phyloP scores from a whole-genome alignment of 2,888 invertebrate species.

The Drosophila vallismaia region DNA sequence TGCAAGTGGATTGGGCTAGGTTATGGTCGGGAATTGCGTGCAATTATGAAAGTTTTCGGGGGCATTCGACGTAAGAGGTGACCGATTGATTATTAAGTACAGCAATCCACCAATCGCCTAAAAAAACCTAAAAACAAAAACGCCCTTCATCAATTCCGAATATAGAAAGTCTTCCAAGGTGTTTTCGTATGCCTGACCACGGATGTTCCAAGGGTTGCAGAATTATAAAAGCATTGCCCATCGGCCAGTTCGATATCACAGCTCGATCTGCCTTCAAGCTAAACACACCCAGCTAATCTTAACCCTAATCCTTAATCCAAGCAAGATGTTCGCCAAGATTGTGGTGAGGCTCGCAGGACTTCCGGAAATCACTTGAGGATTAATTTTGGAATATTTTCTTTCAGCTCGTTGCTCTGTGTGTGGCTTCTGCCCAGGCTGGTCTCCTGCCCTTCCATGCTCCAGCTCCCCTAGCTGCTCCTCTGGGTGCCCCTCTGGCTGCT shows the following conservation, averaged over 20 bases:
- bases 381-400: constrained; percentile 1
- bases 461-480: constrained; percentile 67
- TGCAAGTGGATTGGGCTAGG: constrained; percentile 55
- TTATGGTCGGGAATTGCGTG: constrained; percentile 44
- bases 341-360: constrained; percentile 69
- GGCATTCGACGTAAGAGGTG: constrained; percentile 58
- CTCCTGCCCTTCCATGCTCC: constrained; percentile 84
- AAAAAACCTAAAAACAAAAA: constrained; percentile 15
- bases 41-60: constrained; percentile 66
- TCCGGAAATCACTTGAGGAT: neutral
- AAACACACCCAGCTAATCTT: constrained; percentile 27
- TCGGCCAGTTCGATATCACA: constrained; percentile 57
- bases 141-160: constrained; percentile 57
- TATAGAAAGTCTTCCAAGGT: constrained; percentile 69
- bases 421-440: constrained; percentile 81
- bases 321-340: constrained; percentile 79
- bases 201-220: constrained; percentile 35
- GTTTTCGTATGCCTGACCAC: constrained; percentile 57
- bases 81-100: constrained; percentile 71
- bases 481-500: constrained; percentile 47
- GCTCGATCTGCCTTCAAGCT: constrained; percentile 57
- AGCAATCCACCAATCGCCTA: constrained; percentile 18
- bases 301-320: constrained; percentile 19
- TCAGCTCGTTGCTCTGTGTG: constrained; percentile 75
- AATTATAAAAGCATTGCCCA: constrained; percentile 73